Evolutionary conservation across 2,113 vertebrate genomes (phyloP), one percentile per base, ranked within the genome.

Genomic region (Riparia riparia): DNA sequence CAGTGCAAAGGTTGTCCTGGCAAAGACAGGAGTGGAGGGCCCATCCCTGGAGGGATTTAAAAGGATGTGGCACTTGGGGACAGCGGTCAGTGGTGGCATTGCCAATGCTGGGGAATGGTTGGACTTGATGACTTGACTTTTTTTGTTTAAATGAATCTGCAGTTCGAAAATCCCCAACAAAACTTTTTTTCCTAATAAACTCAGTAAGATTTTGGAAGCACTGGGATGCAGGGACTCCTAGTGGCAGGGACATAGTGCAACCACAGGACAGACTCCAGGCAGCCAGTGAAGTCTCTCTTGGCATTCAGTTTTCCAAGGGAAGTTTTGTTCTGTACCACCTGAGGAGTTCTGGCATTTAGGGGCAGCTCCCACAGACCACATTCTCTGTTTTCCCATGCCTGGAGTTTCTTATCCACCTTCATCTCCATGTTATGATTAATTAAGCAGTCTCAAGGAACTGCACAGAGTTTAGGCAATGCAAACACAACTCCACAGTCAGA

Each of bases 211-310:
- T 42, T 45, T 34, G 41, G 25, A 31, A 91, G 51, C n/a, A 34
- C 70, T 37, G 57, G 92, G 63, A 71, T 92, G 22, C 39, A 84
- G 82, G 83, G 94, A 93, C 93, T 95, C 95, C 96, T 96, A 93
- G 87, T 92, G 96, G 93, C 88, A 71, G 22, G 45, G 68, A 90
- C 47, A 73, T 0, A 45, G 54, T 58, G 74, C 13, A 68, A 85
- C 45, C 2, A 4, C 56, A 70, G 85, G 50, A 76, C 32, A 42
- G 37, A 39, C 11, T 64, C 25, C 72, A 31, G 31, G 12, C 42
- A 61, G 11, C 6, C 64, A 42, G 8, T 5, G 14, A 49, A 77
- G 10, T 80, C 42, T n/a, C 19, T 10, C 14, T 51, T 83, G 57
- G 57, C 57, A 60, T 37, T 37, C 56, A 58, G 1, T n/a, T 63